Conservation (phyloP, 2,888 invertebrate genomes). For the Polia nebulosa region DNA sequence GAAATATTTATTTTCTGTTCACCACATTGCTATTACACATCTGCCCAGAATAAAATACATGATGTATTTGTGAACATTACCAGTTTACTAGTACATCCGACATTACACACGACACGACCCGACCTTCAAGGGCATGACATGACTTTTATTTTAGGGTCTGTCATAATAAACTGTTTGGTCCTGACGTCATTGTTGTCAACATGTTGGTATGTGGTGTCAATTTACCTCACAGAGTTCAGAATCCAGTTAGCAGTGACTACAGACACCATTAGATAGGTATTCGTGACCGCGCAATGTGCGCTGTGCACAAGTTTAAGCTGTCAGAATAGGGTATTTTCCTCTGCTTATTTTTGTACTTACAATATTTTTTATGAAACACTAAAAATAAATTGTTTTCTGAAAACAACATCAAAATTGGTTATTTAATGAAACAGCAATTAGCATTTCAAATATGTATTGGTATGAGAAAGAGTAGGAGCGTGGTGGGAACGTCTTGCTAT, state of each 20-base stretch:
- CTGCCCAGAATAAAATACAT: constrained; percentile 36
- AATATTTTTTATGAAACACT: too few relatives aligned
- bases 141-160: constrained; percentile 63
- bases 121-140: constrained; percentile 58
- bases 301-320: too few relatives aligned
- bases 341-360: too few relatives aligned
- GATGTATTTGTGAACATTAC: constrained; percentile 45
- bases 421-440: too few relatives aligned
- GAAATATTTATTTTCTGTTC: constrained; percentile 20
- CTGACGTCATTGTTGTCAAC: constrained; percentile 49
- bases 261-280: too few relatives aligned
- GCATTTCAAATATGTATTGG: too few relatives aligned
- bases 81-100: constrained; percentile 41
- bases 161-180: constrained; percentile 49
- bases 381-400: too few relatives aligned
- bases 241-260: neutral
- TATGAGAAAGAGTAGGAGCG: too few relatives aligned
- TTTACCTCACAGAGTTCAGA: constrained; percentile 1
- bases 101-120: constrained; percentile 32
- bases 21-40: constrained; percentile 30
- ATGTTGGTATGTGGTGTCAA: constrained; percentile 44
- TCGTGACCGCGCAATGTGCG: too few relatives aligned
- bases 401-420: too few relatives aligned
- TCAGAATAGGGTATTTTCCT: too few relatives aligned
- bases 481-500: too few relatives aligned